These are phyloP conservation scores for Lysiphlebus fabarum DNA, from an alignment of 1,140 invertebrate species.

Conservation along the genomic window DNA sequence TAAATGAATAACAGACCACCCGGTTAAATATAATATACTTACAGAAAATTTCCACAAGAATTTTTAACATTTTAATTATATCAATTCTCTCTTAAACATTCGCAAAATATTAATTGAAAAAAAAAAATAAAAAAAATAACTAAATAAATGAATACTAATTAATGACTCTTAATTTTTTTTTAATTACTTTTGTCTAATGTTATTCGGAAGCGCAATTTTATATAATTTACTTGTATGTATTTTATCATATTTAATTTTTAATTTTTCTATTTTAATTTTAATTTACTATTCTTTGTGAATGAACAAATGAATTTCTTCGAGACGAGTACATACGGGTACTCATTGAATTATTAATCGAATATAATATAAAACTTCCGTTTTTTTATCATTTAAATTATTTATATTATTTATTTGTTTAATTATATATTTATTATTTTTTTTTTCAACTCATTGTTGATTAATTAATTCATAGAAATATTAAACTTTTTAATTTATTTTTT, in stretches of 20 bases:
- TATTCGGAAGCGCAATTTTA: conserved; percentile 32
- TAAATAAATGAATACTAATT: conserved; percentile 51
- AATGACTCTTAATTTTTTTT: conserved; percentile 56
- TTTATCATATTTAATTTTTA: conserved; percentile 14
- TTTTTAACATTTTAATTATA: conserved; percentile 25
- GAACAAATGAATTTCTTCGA: no score
- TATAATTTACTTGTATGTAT: neutral
- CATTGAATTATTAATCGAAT: no score
- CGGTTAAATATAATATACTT: conserved; percentile 44
- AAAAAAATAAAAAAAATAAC: no score
- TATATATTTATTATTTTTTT: no score
- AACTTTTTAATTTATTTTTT: no score
- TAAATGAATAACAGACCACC: conserved; percentile 20
- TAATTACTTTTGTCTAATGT: conserved; percentile 51
- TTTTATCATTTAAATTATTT: no score
- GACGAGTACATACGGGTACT: no score
- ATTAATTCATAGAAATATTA: neutral
- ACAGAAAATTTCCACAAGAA: conserved; percentile 40
- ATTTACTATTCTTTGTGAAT: no score
- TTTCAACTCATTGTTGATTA: no score
- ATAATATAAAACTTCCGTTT: no score
- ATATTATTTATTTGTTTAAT: no score
- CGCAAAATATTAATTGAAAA: conserved; percentile 30
- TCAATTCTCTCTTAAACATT: conserved; percentile 27
- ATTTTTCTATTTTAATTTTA: neutral